Percentiles rank a stretch among this genome's conserved stretches.
These are phyloP conservation scores for Melangyna quadrimaculata DNA, from an alignment of 2,888 invertebrate genomes.

Conservation along the genomic window DNA sequence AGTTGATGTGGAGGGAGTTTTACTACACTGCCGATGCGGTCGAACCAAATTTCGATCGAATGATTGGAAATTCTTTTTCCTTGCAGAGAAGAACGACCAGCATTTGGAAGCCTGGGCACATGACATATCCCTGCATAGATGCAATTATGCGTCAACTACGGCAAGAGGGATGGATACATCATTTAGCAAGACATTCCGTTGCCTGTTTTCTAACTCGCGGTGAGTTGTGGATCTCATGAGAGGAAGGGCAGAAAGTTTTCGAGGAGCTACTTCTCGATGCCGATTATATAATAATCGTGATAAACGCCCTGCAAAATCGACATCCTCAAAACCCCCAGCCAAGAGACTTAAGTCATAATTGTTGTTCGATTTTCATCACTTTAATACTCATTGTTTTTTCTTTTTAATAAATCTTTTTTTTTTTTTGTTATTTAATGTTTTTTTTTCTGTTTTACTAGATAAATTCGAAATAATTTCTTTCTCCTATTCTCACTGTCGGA, in stretches of 20 bases:
- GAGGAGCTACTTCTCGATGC: constrained; percentile 86
- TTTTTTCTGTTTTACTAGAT: no score
- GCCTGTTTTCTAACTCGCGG: constrained; percentile 89
- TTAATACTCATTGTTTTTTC: not conserved
- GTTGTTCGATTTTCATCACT: not conserved
- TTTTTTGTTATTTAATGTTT: no score
- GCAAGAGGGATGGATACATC: no score
- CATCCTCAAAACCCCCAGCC: not conserved
- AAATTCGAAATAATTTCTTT: no score
- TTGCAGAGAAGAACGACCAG: constrained; percentile 83
- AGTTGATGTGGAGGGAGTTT: constrained; percentile 87
- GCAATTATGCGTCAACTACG: no score
- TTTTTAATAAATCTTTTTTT: no score
- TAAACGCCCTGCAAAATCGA: constrained; percentile 18
- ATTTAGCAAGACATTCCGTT: constrained; percentile 88
- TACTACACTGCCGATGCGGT: constrained; percentile 85
- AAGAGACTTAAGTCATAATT: constrained; percentile 34
- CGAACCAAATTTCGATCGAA: constrained; percentile 85
- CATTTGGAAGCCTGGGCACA: no score
- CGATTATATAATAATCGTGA: constrained; percentile 84
- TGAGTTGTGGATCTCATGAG: constrained; percentile 89
- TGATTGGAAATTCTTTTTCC: constrained; percentile 85
- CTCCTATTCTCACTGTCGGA: no score
- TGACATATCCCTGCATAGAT: no score
- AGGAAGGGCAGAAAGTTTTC: constrained; percentile 87